Evolutionary conservation across 2,888 invertebrate species (phyloP), one percentile per base, ranked within the genome.

Genomic region (Exocentrus adspersus): DNA sequence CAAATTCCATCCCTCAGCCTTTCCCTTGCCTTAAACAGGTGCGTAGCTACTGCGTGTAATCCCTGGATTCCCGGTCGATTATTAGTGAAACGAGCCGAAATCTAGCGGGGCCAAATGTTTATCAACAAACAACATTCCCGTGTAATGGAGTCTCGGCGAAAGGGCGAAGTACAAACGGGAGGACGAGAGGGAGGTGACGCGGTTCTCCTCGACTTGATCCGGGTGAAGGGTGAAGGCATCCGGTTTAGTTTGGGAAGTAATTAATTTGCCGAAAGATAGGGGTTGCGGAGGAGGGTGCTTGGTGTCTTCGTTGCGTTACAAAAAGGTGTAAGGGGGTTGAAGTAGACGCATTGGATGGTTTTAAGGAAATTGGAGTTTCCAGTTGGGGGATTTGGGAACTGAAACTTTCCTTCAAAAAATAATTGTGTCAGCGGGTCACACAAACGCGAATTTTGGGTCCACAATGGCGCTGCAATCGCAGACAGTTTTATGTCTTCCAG

Each of bases 1-100:
- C n/a, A n/a, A n/a, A n/a, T n/a, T n/a, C n/a, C n/a, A n/a, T n/a
- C n/a, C n/a, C n/a, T n/a, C n/a, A n/a, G n/a, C n/a, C 17, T 12
- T n/a, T 14, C 37, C 14, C 28, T 1, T 5, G 28, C 24, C 48
- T n/a, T 28, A 48, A 48, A 14, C 48, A 48, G 48, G 48, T 48
- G 28, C 48, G 28, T 28, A 48, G 10, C 48, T 28, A 28, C 28
- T 48, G 28, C 48, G 28, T 28, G 28, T 48, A 48, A 48, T 48
- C 14, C 28, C 28, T 48, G 16, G 28, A 48, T 48, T 9, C 28
- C 28, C 28, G 16, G 24, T 9, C 9, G 14, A 48, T 19, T 45
- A 20, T 45, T 45, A 10, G 45, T 20, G 45, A n/a, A 45, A 17
- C 45, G 45, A 19, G 19, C 20, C 20, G 5, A n/a, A 45, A 45